Evolutionary conservation across 1,140 invertebrate genomes (phyloP).

Genomic region (Oncopodura yosiiana): DNA sequence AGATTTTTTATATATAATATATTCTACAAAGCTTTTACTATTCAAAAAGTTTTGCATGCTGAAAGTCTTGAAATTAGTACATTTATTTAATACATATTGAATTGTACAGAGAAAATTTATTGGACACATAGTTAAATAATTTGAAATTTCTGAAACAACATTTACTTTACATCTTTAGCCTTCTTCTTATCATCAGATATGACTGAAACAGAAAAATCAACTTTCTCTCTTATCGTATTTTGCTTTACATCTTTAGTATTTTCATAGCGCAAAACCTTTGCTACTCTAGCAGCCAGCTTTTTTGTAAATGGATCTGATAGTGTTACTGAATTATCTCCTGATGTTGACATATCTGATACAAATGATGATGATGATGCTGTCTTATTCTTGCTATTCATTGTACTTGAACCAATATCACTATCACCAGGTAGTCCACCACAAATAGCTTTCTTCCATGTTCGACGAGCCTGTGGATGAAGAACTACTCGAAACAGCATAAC

Average conservation of each 20-base stretch:
- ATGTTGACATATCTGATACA: conserved; percentile 15
- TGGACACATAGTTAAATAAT: too few relatives aligned
- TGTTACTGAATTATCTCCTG: conserved; percentile 16
- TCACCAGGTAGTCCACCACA: conserved; percentile 10
- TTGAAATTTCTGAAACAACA: too few relatives aligned
- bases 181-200: too few relatives aligned
- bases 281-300: conserved; percentile 7
- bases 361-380: conserved; percentile 5
- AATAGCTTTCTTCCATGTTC: conserved; percentile 14
- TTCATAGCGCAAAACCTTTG: conserved; percentile 1
- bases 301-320: conserved; percentile 11
- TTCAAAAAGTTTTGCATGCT: too few relatives aligned
- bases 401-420: neutral
- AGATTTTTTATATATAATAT: too few relatives aligned
- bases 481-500: conserved; percentile 29
- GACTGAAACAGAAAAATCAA: too few relatives aligned
- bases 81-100: too few relatives aligned
- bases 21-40: too few relatives aligned
- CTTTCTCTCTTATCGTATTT: too few relatives aligned
- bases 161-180: too few relatives aligned
- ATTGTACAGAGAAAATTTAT: too few relatives aligned
- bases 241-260: neutral
- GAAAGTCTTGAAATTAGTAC: too few relatives aligned
- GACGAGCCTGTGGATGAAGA: conserved; percentile 19
- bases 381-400: neutral